phyloP scores from a whole-genome alignment of 2,797 vertebrate genomes.

The Kryptolebias ocellatus region DNA sequence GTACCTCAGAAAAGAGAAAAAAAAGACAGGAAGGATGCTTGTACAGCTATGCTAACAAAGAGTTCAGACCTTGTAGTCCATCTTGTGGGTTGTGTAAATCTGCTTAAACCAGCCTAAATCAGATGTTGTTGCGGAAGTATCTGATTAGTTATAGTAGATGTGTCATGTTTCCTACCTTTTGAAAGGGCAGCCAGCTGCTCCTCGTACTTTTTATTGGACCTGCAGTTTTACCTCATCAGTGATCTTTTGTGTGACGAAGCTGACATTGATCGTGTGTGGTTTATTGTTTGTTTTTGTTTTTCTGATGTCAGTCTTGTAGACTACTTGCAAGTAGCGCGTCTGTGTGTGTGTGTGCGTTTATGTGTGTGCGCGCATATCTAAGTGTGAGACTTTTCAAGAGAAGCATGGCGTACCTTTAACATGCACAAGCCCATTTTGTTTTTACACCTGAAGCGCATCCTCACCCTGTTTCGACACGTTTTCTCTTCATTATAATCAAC shows the following conservation, averaged over 20 bases:
- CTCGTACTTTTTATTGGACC: slow-evolving; percentile 80
- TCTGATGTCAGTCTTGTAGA: slow-evolving; percentile 62
- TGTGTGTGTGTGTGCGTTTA: slow-evolving; percentile 29
- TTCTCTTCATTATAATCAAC: slow-evolving; percentile 54
- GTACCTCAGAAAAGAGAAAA: slow-evolving; percentile 60
- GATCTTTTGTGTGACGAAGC: slow-evolving; percentile 67
- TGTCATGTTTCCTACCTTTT: slow-evolving; percentile 74
- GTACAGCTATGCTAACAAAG: slow-evolving; percentile 76
- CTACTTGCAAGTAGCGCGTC: slow-evolving; percentile 37
- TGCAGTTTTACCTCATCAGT: slow-evolving; percentile 81
- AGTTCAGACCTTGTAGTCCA: slow-evolving; percentile 62
- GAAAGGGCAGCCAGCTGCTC: slow-evolving; percentile 68
- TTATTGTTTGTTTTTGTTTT: slow-evolving; percentile 43
- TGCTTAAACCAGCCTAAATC: slow-evolving; percentile 79
- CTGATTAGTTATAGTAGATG: slow-evolving; percentile 66
- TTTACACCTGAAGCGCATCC: slow-evolving; percentile 35
- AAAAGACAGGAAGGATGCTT: slow-evolving; percentile 52
- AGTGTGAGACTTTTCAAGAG: slow-evolving; percentile 50
- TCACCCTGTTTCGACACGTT: slow-evolving; percentile 36
- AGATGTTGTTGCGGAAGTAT: slow-evolving; percentile 62
- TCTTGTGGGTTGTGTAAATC: slow-evolving; percentile 68
- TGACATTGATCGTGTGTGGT: slow-evolving; percentile 72
- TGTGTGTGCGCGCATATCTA: slow-evolving; percentile 2
- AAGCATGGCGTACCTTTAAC: slow-evolving; percentile 61
- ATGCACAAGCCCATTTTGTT: slow-evolving; percentile 52